phyloP scores from a whole-genome alignment of 2,113 vertebrate genomes.

The Elephantulus edwardii region DNA sequence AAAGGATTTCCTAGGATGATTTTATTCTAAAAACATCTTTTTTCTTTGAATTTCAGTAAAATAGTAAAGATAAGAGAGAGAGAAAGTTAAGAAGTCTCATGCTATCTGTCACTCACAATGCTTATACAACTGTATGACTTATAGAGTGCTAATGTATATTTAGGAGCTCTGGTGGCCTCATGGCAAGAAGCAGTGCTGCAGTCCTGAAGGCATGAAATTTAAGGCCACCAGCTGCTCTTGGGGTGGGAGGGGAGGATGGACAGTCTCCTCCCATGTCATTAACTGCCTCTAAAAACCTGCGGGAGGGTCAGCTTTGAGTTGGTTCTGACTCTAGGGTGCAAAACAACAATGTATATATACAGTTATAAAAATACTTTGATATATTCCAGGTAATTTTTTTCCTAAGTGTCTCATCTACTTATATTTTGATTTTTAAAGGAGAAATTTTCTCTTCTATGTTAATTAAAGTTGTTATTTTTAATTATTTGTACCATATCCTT shows the following conservation, averaged over 20 bases:
- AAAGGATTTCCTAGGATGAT: neutral
- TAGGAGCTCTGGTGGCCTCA: neutral
- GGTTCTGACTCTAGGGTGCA: no score
- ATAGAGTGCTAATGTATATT: constrained; percentile 10
- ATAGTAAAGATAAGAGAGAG: neutral
- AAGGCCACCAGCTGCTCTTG: no score
- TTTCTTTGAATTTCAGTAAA: constrained; percentile 14
- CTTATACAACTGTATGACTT: neutral
- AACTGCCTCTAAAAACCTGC: no score
- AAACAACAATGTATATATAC: no score
- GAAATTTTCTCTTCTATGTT: neutral
- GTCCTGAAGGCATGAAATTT: no score
- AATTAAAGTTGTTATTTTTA: neutral
- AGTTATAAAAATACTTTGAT: neutral
- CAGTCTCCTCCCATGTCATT: no score
- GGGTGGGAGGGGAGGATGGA: no score
- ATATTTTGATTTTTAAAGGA: constrained; percentile 43
- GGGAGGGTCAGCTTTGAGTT: no score
- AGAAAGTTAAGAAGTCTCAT: neutral
- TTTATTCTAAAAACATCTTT: neutral
- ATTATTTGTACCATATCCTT: neutral
- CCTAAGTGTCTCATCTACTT: neutral
- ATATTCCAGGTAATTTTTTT: neutral
- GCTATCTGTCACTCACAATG: neutral
- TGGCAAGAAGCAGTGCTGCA: no score